These are phyloP conservation scores for Standfussiana lucernea DNA, from an alignment of 2,888 invertebrate species.

Conservation along the genomic window DNA sequence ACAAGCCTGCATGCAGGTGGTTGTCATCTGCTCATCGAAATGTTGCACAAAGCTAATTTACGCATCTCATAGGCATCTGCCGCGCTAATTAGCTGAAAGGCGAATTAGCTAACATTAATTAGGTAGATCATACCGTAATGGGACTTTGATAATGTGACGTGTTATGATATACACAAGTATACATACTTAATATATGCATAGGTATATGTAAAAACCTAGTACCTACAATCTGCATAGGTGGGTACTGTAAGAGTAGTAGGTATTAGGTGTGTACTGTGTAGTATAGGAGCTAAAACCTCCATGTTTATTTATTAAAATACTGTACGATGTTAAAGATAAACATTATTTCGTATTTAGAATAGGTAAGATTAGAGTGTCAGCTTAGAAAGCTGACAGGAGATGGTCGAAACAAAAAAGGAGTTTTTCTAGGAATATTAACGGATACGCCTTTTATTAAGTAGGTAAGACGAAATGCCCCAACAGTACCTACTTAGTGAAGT, in stretches of 20 bases:
- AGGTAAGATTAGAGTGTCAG: background rate
- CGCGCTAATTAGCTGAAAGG: conserved; percentile 39
- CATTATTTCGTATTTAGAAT: background rate
- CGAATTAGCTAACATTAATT: conserved; percentile 38
- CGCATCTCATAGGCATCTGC: conserved; percentile 35
- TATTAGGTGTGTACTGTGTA: too few species aligned
- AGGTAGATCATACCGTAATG: conserved; percentile 36
- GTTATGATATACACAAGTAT: background rate
- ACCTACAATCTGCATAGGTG: background rate
- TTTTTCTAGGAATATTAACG: background rate
- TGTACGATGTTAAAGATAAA: background rate
- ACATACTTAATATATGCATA: background rate
- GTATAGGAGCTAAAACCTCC: too few species aligned
- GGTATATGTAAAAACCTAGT: background rate
- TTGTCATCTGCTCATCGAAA: background rate
- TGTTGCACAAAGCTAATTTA: conserved; percentile 30
- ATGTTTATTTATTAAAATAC: background rate
- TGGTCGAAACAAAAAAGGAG: background rate
- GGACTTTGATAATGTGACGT: conserved; percentile 23
- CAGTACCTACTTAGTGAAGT: background rate
- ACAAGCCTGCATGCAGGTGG: background rate
- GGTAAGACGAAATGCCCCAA: background rate
- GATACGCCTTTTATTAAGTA: background rate
- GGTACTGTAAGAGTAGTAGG: too few species aligned
- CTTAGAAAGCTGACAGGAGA: background rate